Conservation (phyloP, 2,797 vertebrate species). For the Xerus rutilus region DNA sequence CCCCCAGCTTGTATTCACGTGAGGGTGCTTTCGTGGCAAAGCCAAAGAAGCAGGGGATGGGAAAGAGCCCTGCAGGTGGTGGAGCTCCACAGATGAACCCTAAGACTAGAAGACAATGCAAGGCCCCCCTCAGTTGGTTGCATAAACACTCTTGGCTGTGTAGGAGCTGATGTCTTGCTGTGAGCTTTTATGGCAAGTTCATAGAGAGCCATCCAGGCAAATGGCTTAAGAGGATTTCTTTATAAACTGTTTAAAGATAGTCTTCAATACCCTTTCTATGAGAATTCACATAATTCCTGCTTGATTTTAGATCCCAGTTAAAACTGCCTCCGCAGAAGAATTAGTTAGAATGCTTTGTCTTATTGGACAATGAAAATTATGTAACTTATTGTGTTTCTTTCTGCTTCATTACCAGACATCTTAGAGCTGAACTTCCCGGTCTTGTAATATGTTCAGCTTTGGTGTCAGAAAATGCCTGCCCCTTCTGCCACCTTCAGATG, state of each 20-base stretch:
- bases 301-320: slow-evolving; percentile 2
- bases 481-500: not conserved
- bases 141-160: not conserved
- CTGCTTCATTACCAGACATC: slow-evolving; percentile 17
- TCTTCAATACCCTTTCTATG: not conserved
- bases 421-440: slow-evolving; percentile 48
- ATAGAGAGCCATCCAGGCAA: not conserved
- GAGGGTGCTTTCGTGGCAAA: slow-evolving; percentile 18
- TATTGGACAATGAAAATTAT: slow-evolving; percentile 62
- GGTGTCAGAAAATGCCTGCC: not conserved
- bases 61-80: not conserved
- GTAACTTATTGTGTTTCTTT: slow-evolving; percentile 34
- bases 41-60: not conserved
- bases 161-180: not conserved
- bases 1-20: slow-evolving; percentile 54
- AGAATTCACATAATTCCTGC: not conserved
- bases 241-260: not conserved
- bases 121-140: not conserved
- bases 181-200: not conserved
- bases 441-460: not conserved
- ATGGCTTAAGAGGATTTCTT: not conserved
- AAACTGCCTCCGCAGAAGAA: not conserved
- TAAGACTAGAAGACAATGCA: not conserved
- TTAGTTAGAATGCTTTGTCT: slow-evolving; percentile 51
- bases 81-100: not conserved